Evolutionary conservation across 2,888 invertebrate genomes (phyloP).

Genomic region (Troglohyphantes excavatus): DNA sequence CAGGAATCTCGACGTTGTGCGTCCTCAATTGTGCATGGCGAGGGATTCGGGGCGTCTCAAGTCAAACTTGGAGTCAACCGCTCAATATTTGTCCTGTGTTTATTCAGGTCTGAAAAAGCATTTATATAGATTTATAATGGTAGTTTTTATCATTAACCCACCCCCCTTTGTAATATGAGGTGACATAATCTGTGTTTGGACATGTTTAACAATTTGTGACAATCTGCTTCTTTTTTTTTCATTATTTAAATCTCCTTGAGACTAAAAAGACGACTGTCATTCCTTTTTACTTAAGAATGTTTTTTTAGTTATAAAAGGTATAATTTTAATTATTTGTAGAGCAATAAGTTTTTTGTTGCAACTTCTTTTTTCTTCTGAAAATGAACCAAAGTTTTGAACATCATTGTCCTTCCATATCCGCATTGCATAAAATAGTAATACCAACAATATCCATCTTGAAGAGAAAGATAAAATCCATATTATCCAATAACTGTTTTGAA

Average conservation of each 20-base stretch:
- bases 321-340: no score
- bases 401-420: no score
- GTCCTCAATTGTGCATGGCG: not conserved
- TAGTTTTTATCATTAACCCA: conserved; percentile 27
- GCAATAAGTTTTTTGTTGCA: no score
- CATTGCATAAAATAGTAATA: no score
- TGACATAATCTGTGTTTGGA: not conserved
- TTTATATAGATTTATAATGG: conserved; percentile 65
- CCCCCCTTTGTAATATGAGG: not conserved
- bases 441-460: no score
- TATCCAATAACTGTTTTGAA: no score
- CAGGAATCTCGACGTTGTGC: conserved; percentile 26
- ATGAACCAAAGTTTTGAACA: no score
- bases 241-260: not conserved
- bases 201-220: not conserved
- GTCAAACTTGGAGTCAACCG: conserved; percentile 47
- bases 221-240: not conserved
- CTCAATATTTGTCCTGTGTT: conserved; percentile 54
- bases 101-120: conserved; percentile 62
- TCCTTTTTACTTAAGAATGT: no score
- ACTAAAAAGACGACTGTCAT: not conserved
- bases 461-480: no score
- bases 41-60: not conserved
- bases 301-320: no score
- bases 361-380: no score